Conservation (phyloP, 2,113 vertebrate genomes). For the Dromaius novaehollandiae region DNA sequence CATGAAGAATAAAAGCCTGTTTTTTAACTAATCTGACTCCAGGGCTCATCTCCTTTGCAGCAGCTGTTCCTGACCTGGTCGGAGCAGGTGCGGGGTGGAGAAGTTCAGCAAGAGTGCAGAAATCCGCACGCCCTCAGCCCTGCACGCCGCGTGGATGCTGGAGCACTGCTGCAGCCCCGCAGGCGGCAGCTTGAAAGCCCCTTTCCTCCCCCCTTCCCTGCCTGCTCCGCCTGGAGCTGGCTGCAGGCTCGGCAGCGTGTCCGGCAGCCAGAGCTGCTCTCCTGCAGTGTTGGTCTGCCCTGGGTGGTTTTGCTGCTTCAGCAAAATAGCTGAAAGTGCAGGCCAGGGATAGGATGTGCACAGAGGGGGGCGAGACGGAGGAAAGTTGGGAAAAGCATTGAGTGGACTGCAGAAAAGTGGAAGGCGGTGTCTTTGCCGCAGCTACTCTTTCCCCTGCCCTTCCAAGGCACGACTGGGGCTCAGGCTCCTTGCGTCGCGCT, state of each 20-base stretch:
- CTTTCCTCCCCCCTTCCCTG: neutral
- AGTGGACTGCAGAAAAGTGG: neutral
- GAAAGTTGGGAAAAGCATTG: neutral
- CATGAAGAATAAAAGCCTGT: constrained; percentile 71
- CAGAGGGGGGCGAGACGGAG: accelerated
- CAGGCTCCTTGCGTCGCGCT: neutral
- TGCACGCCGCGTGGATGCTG: accelerated
- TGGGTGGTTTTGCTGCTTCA: too few relatives aligned
- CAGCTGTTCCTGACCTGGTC: neutral
- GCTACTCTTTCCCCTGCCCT: neutral
- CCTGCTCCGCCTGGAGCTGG: neutral
- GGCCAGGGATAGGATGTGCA: neutral
- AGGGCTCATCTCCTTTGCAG: neutral
- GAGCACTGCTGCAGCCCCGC: accelerated
- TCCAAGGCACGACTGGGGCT: neutral
- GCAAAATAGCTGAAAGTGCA: neutral
- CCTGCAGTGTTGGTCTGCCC: accelerated
- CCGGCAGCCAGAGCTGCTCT: neutral
- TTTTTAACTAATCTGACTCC: constrained; percentile 34
- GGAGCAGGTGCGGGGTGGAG: neutral
- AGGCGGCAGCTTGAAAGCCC: neutral
- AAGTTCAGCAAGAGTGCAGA: neutral
- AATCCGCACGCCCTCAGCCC: neutral
- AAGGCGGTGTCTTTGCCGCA: neutral
- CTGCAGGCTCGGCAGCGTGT: accelerated